phyloP scores from a whole-genome alignment of 2,888 invertebrate genomes.

The Drosophila falleni region DNA sequence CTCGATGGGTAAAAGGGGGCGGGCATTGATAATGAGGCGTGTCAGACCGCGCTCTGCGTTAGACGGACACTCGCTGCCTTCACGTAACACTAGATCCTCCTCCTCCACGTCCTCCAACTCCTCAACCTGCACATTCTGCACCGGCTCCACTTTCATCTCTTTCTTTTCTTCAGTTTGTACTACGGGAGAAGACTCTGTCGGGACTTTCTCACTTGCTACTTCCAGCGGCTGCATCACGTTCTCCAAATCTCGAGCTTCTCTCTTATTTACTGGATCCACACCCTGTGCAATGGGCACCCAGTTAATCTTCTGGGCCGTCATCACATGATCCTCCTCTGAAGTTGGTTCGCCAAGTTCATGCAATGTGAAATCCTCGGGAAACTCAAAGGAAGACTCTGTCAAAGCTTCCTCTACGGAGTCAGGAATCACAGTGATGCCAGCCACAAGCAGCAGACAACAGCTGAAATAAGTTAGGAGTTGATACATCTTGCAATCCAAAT shows the following conservation, averaged over 20 bases:
- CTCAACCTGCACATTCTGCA: not conserved
- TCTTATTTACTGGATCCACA: conserved; percentile 6
- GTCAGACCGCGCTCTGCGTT: conserved; percentile 60
- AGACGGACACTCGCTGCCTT: conserved; percentile 56
- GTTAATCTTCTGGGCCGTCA: conserved; percentile 45
- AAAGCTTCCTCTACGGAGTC: conserved; percentile 10
- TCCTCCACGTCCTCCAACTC: not conserved
- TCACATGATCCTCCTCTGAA: conserved; percentile 26
- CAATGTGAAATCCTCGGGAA: conserved; percentile 1
- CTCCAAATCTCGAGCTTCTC: not conserved
- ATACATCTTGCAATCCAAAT: conserved; percentile 50
- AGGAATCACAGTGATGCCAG: conserved; percentile 20
- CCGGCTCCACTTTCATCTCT: no score
- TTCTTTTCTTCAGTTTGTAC: not conserved
- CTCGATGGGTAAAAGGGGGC: conserved; percentile 59
- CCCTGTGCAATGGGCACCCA: conserved; percentile 52
- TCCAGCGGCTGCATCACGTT: not conserved
- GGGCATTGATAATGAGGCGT: conserved; percentile 62
- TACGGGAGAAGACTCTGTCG: not conserved
- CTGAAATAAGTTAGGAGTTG: conserved; percentile 32
- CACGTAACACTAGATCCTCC: conserved; percentile 6
- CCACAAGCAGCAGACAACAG: conserved; percentile 50
- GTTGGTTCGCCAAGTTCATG: conserved; percentile 36
- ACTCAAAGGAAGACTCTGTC: conserved; percentile 11
- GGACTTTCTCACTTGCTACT: not conserved